Base-by-base conservation (phyloP, 2,113 vertebrate species). In the Phycodurus eques region DNA sequence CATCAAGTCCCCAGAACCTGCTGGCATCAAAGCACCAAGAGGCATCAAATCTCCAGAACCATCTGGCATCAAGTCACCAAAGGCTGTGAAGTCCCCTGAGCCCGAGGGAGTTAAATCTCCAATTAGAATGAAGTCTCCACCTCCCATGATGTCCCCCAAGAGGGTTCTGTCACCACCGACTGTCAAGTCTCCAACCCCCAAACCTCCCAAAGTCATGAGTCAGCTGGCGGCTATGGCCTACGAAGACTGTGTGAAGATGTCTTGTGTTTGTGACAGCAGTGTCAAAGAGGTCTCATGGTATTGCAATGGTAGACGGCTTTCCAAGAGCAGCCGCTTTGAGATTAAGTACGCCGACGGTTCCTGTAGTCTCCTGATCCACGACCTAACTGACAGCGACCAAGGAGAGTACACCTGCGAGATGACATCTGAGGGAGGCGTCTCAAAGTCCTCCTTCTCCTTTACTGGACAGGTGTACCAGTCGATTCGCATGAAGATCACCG, bases 381-480 rank as follows among this genome's bases (percentile, higher is more conserved):
- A 95, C 19, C 88, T 98, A 62, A 79, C 75, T 3, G 94, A 97
- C 83, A 91, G 92, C 14, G 97, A 99, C 79, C 92, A 95, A 80
- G 98, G 98, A 80, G 96, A 98, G 90, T 99, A 98, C 60, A 83
- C 83, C 53, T 99, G 97, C 90, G 97, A 99, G 92, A 92, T 99
- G 84, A 93, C 86, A 71, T 92, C 95, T 59, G 95, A 96, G 85
- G 94, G 94, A 82, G 95, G 95, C 27, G 69, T 93, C 62, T 95
- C 95, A 69, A 98, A 94, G 92, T 95, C 96, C 70, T 95, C 89
- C 74, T 97, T 98, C 80, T 94, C 94, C 61, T 95, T 99, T 83
- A 91, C 80, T 0, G 96, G 97, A 33, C 96, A 98, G 87, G 90
- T 90, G 74, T 98, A 98, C 86, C 96, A 94, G 90, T 94, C 90